Conservation (phyloP, 30 jellyfish, hydroid and myxozoan genomes). For the Nemopilema nomurai region DNA sequence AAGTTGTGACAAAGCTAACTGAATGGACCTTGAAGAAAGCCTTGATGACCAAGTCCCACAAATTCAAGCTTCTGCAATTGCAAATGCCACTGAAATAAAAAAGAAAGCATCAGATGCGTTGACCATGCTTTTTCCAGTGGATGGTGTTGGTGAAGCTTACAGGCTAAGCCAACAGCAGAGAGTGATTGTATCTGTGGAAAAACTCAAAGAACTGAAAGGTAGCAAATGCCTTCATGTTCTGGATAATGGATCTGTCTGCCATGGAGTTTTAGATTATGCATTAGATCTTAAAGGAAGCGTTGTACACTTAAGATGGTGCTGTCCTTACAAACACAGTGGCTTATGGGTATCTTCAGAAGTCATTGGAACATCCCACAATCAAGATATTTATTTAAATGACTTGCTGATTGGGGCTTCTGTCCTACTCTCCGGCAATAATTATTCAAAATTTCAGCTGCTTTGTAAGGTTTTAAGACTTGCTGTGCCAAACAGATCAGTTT, state of each 20-base stretch:
- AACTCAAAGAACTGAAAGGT: conserved; percentile 37
- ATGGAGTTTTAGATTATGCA: neutral
- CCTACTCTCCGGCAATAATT: conserved; percentile 34
- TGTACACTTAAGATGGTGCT: conserved; percentile 18
- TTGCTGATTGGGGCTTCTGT: conserved; percentile 20
- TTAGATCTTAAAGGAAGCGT: neutral
- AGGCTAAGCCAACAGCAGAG: conserved; percentile 1
- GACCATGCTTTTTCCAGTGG: conserved; percentile 12
- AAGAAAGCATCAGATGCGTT: conserved; percentile 6
- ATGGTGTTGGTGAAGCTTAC: conserved; percentile 4
- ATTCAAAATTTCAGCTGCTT: conserved; percentile 9
- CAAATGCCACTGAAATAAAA: conserved; percentile 14
- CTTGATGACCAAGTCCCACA: neutral
- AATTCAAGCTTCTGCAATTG: conserved; percentile 8
- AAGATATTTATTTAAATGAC: conserved; percentile 23
- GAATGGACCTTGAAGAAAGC: conserved; percentile 16
- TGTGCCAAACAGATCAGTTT: conserved; percentile 21
- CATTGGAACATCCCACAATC: neutral
- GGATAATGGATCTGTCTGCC: conserved; percentile 20
- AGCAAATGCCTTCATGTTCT: conserved; percentile 1
- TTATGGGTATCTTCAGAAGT: conserved; percentile 51
- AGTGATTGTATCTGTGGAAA: conserved; percentile 22
- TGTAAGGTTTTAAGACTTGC: conserved; percentile 34
- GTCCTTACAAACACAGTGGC: conserved; percentile 34
- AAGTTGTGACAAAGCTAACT: neutral